Conservation (phyloP, 2,797 vertebrate genomes). For the Phaenicophaeus curvirostris region DNA sequence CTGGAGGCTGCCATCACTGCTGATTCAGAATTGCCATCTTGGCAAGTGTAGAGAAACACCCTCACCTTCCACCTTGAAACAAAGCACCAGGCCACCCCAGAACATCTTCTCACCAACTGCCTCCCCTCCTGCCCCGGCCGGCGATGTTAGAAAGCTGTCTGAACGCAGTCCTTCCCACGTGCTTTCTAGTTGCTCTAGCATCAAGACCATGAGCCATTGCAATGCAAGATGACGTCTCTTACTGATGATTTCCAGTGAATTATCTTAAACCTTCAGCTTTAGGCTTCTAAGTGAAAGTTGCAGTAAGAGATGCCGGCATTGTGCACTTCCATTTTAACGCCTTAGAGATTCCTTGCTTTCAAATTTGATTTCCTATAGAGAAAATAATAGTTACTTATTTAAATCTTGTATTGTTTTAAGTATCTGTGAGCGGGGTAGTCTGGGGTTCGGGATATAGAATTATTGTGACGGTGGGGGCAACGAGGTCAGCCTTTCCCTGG, state of each 20-base stretch:
- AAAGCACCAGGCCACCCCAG: conserved; percentile 24
- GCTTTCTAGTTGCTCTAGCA: conserved; percentile 18
- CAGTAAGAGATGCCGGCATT: conserved; percentile 53
- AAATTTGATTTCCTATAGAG: neutral
- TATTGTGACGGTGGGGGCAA: neutral
- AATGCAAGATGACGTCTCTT: conserved; percentile 25
- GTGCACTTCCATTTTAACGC: neutral
- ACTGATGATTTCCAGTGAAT: neutral
- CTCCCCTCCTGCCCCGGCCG: neutral
- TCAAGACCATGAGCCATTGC: conserved; percentile 45
- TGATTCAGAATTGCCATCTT: neutral
- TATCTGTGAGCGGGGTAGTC: neutral
- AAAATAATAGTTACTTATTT: accelerated
- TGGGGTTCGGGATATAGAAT: neutral
- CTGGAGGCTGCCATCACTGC: conserved; percentile 31
- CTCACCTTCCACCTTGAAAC: neutral
- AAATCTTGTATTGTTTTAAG: neutral
- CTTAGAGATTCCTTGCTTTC: conserved; percentile 4
- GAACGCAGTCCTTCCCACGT: neutral
- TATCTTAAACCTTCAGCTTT: neutral
- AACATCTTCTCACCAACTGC: conserved; percentile 34
- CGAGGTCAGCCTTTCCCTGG: neutral
- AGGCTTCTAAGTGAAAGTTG: neutral
- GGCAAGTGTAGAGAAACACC: conserved; percentile 6
- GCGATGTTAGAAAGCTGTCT: neutral